A percentile compares a stretch with the other conserved stretches of the same genome.
Conservation (phyloP, 2,888 invertebrate species). For the Rhamnusium bicolor region DNA sequence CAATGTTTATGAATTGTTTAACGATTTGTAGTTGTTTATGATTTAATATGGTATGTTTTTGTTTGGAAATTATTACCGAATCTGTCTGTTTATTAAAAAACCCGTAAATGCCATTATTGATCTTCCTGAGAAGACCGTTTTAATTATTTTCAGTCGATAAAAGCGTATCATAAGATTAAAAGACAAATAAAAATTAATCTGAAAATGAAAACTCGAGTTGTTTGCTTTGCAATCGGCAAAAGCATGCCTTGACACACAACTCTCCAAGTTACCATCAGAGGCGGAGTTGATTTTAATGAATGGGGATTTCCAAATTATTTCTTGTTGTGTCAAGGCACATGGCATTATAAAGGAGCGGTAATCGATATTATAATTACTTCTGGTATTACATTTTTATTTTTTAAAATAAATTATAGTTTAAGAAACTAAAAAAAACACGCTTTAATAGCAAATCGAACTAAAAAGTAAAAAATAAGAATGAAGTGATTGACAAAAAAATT, state of each 20-base stretch:
- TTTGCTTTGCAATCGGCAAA: background rate
- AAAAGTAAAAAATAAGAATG: no score
- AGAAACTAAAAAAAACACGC: no score
- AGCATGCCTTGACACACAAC: no score
- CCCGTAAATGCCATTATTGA: conserved; percentile 1
- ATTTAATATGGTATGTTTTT: background rate
- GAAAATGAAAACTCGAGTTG: background rate
- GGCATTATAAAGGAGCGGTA: background rate
- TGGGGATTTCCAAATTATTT: background rate
- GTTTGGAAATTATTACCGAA: no score
- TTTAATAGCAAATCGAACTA: no score
- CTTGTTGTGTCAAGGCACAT: background rate
- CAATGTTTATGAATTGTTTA: background rate
- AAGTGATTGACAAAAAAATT: no score
- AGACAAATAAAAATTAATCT: background rate
- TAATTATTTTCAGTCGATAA: conserved; percentile 4
- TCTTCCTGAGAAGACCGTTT: background rate
- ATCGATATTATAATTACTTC: no score
- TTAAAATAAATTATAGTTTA: no score
- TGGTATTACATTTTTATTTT: background rate
- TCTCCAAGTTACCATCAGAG: no score
- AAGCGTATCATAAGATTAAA: background rate
- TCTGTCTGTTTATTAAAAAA: background rate
- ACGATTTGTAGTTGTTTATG: background rate
- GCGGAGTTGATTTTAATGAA: no score